A percentile compares a stretch with the other conserved stretches of the same genome.
Conservation (phyloP, 2,888 invertebrate species). For the Empis livida region DNA sequence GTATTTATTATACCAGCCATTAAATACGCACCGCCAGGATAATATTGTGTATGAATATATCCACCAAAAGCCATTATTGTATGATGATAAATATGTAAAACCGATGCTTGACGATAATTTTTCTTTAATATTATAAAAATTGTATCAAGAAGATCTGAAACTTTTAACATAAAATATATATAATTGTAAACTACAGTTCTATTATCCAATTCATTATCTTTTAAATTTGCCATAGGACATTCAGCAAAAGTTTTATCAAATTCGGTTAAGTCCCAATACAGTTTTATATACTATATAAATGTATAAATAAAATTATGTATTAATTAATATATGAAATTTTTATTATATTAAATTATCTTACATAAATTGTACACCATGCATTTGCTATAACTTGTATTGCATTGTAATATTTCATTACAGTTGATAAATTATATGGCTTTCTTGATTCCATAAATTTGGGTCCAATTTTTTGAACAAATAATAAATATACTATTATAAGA, state of each 20-base stretch:
- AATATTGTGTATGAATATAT: slow-evolving; percentile 47
- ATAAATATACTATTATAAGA: slow-evolving; percentile 46
- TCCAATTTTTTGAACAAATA: slow-evolving; percentile 54
- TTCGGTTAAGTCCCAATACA: no score
- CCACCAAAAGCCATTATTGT: slow-evolving; percentile 47
- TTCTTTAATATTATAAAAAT: slow-evolving; percentile 58
- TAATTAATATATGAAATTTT: no score
- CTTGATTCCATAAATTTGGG: slow-evolving; percentile 55
- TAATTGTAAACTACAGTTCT: slow-evolving; percentile 25
- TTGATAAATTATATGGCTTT: slow-evolving; percentile 46
- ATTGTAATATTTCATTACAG: slow-evolving; percentile 51
- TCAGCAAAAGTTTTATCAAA: no score
- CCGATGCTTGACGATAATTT: slow-evolving; percentile 49
- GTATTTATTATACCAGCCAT: slow-evolving; percentile 54
- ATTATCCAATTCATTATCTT: no score
- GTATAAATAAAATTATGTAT: no score
- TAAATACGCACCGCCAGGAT: slow-evolving; percentile 51
- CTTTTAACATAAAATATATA: slow-evolving; percentile 48
- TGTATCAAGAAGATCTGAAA: slow-evolving; percentile 52
- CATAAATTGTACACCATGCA: no score
- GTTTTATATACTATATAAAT: no score
- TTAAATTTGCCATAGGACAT: no score
- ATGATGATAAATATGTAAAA: slow-evolving; percentile 60
- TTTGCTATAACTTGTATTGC: slow-evolving; percentile 44
- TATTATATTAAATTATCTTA: no score